These are phyloP conservation scores for Siphlonurus alternatus DNA, from an alignment of 2,888 invertebrate species.

Conservation along the genomic window DNA sequence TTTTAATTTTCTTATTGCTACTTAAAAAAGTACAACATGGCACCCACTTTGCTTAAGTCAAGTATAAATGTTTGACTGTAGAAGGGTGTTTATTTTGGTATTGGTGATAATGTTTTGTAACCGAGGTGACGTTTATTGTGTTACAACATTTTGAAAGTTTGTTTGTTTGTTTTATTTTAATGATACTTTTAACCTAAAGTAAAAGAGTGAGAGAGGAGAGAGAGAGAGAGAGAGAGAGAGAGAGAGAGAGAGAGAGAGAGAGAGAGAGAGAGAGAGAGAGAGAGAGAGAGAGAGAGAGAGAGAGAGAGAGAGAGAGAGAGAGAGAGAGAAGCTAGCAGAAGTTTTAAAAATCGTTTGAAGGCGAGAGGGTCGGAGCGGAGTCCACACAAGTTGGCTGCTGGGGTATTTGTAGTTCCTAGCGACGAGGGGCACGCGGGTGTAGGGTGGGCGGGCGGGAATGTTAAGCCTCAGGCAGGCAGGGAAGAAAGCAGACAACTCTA, in stretches of 20 bases:
- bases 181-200: neutral
- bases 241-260: neutral
- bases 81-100: neutral
- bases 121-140: neutral
- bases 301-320: neutral
- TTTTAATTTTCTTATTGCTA: neutral
- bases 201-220: neutral
- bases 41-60: neutral
- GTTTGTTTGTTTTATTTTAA: neutral
- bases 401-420: too few species aligned
- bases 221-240: neutral
- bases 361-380: too few species aligned
- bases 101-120: neutral
- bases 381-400: too few species aligned
- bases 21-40: neutral
- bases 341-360: too few species aligned
- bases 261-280: neutral
- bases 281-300: neutral
- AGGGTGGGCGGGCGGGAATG: neutral
- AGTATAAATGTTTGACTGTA: neutral
- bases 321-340: neutral
- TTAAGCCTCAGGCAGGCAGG: neutral
- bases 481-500: neutral
- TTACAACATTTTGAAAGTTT: neutral
- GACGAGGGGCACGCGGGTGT: neutral